Percentiles rank a stretch among this genome's conserved stretches.
These are phyloP conservation scores for Caenorhabditis virilis DNA, from an alignment of 2,888 invertebrate genomes.

Conservation along the genomic window DNA sequence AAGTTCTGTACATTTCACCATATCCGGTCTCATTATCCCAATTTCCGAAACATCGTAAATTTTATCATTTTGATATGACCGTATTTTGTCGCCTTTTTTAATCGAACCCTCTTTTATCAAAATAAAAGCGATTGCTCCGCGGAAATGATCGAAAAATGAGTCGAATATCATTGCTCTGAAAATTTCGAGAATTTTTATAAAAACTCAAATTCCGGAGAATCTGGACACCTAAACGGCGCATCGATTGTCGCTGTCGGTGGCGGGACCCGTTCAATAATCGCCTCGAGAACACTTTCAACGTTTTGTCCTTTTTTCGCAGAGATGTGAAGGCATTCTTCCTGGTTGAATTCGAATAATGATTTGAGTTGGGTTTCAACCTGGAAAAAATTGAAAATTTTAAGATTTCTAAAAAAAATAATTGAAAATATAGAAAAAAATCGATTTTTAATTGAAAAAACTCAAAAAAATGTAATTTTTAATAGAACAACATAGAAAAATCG, in stretches of 20 bases:
- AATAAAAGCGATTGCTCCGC: conserved; percentile 80
- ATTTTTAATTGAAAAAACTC: too few species aligned
- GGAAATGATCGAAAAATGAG: conserved; percentile 88
- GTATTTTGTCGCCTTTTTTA: conserved; percentile 77
- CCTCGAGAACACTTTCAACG: conserved; percentile 77
- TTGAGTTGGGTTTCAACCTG: conserved; percentile 80
- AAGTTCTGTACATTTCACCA: conserved; percentile 50
- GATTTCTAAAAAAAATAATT: not conserved
- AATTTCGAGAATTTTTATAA: not conserved
- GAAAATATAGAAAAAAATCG: not conserved
- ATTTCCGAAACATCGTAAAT: conserved; percentile 80
- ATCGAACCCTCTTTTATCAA: conserved; percentile 81
- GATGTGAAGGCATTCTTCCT: conserved; percentile 79
- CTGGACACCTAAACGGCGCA: conserved; percentile 74
- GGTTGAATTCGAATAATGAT: conserved; percentile 81
- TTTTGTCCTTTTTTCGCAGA: conserved; percentile 91
- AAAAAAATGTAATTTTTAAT: too few species aligned
- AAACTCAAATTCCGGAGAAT: not conserved
- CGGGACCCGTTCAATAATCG: conserved; percentile 48
- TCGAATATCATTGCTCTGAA: conserved; percentile 83
- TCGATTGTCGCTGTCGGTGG: conserved; percentile 67
- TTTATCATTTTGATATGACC: conserved; percentile 78
- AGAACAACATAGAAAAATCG: too few species aligned
- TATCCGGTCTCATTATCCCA: conserved; percentile 80
- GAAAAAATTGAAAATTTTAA: conserved; percentile 1